Evolutionary conservation across 2,113 vertebrate genomes (phyloP), one percentile per base, ranked within the genome.

Genomic region (Gyps fulvus): DNA sequence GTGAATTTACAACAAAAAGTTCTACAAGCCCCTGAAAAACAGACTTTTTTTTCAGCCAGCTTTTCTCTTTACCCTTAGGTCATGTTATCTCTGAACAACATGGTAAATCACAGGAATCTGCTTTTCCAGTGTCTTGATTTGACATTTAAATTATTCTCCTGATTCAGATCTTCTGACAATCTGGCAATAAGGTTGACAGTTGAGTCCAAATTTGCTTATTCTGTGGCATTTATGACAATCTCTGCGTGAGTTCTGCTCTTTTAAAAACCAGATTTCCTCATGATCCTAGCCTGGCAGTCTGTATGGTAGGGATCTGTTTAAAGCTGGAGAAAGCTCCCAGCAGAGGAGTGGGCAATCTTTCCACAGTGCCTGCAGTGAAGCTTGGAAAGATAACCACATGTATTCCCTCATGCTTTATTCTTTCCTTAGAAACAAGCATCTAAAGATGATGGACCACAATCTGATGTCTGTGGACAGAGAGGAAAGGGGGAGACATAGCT

Each of bases 121-220:
- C 86, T 70, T 91, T 94, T 91, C 66, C 77, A 66, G 54, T 72
- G 62, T 78, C 87, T 96, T 87, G 89, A 95, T 95, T 97, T 97
- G 97, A 96, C 93, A 96, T 97, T 97, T 96, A 96, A 97, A 92
- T 95, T 95, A 91, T 94, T 91, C 84, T 97, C 74, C 74, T 77
- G 82, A 97, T 95, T 97, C 93, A 94, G 89, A 83, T 93, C 62
- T 90, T 86, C 89, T 96, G 97, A 91, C 93, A 95, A 92, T 96
- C 89, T 95, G 93, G 91, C 82, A 88, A 91, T 91, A 73, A 82
- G 78, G 81, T 89, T 96, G 96, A 91, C 91, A 93, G 78, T 83
- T 83, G 74, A 95, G 81, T 91, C 97, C 91, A 95, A 80, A 85
- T 87, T 91, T 97, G 84, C 78, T 95, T 93, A 73, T 93, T 95